A percentile compares a stretch with the other conserved stretches of the same genome.
Evolutionary conservation across 2,797 vertebrate genomes (phyloP).

Genomic region (Triplophysa bombifrons): DNA sequence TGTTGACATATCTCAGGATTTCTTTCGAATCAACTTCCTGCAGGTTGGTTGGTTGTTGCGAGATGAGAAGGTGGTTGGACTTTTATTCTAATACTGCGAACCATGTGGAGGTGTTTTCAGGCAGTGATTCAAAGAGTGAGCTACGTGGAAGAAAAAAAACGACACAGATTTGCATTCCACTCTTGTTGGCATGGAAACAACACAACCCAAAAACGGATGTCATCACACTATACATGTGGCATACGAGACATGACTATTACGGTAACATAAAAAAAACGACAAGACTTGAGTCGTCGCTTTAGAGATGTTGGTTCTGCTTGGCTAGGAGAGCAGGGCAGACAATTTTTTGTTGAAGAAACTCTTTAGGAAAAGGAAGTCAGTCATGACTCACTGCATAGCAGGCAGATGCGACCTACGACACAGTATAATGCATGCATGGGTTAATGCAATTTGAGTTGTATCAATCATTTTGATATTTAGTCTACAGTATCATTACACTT

Average conservation of each 20-base stretch:
- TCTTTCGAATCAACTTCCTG: not conserved
- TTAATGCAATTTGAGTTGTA: slow-evolving; percentile 11
- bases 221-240: not conserved
- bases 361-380: slow-evolving; percentile 45
- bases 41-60: not conserved
- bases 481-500: slow-evolving; percentile 15
- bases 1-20: not conserved
- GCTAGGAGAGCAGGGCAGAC: slow-evolving; percentile 26
- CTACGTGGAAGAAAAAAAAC: not conserved
- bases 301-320: slow-evolving; percentile 30
- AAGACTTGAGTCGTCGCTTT: slow-evolving; percentile 1
- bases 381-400: not conserved
- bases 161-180: not conserved
- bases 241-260: not conserved
- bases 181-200: slow-evolving; percentile 15
- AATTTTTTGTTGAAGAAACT: not conserved
- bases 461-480: not conserved
- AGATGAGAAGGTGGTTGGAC: not conserved
- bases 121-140: slow-evolving; percentile 14
- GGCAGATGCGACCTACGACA: slow-evolving; percentile 11
- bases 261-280: not conserved
- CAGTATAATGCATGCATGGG: not conserved
- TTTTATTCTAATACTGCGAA: not conserved
- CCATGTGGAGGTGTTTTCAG: slow-evolving; percentile 21
- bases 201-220: not conserved